Conservation (phyloP, 2,888 invertebrate species). For the Eupithecia subumbrata region DNA sequence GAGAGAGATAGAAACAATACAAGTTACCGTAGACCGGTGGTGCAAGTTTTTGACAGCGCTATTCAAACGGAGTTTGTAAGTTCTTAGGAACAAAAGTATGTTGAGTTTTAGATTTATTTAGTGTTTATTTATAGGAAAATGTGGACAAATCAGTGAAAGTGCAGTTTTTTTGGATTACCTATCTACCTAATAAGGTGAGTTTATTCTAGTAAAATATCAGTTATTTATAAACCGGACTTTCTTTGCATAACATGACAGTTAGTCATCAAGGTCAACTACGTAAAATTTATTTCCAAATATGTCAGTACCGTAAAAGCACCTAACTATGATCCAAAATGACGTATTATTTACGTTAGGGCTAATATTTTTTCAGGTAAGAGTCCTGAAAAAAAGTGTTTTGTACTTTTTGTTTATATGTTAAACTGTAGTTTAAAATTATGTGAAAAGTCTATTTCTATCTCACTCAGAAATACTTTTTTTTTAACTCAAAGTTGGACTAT, state of each 20-base stretch:
- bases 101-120: constrained; percentile 57
- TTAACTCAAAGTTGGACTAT: too few species aligned
- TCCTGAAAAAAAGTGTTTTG: too few species aligned
- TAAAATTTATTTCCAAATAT: constrained; percentile 38
- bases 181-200: constrained; percentile 34
- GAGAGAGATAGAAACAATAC: constrained; percentile 55
- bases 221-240: constrained; percentile 65
- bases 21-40: constrained; percentile 73
- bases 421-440: too few species aligned
- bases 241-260: constrained; percentile 64
- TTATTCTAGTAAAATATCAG: constrained; percentile 51
- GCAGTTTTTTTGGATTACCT: constrained; percentile 40
- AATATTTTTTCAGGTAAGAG: too few species aligned
- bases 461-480: too few species aligned
- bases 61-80: constrained; percentile 68
- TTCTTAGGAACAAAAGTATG: constrained; percentile 61
- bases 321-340: too few species aligned
- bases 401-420: too few species aligned
- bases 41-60: constrained; percentile 82
- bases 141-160: constrained; percentile 45
- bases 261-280: constrained; percentile 70
- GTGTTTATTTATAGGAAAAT: constrained; percentile 50
- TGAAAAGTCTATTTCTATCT: too few species aligned
- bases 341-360: too few species aligned
- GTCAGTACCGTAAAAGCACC: too few species aligned